Base-by-base conservation (phyloP, 2,888 invertebrate species). In the Apamea monoglypha region DNA sequence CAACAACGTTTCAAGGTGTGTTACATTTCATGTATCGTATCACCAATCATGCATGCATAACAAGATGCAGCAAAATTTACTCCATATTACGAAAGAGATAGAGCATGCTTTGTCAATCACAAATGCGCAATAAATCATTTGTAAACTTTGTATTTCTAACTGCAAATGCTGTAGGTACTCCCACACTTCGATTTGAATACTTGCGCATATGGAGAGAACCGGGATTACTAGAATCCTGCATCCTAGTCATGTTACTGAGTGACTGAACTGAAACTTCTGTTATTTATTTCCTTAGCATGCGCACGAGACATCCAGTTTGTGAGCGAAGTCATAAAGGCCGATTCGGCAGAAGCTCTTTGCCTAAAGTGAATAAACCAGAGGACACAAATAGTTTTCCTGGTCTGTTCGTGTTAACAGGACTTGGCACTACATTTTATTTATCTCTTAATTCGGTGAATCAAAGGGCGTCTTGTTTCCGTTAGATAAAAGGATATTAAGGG, bases 301-400 rank as follows among this genome's bases (percentile, higher is more conserved):
- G 68, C 56, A 81, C 66, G 84, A 85, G 74, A 80, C 80, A 77
- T 80, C 53, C 75, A 79, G 79, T 59, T 56, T 56, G 78, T 77
- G 73, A 78, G 78, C 71, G 40, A 70, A 75, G 81, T 86, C 91
- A 88, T 92, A 91, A 92, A 91, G 86, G 83, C 80, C 78, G 83
- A 89, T 87, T 90, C 89, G 89, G 88, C 87, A 88, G 89, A 91
- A 88, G 89, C 88, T 90, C 91, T 91, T 92, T 90, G 92, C 91
- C 89, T 90, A 90, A 87, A 90, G 80, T 80, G 85, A 87, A 85
- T 86, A 85, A 85, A 86, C 86, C 86, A 78, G 83, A 75, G 59
- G 85, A 84, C 86, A 86, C 80, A 86, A 85, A 88, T 86, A 90
- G 86, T 87, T 90, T 91, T 92, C 91, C 92, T 89, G 91, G 88